Evolutionary conservation across 2,113 vertebrate genomes (phyloP).

Genomic region (Ageneiosus marmoratus): DNA sequence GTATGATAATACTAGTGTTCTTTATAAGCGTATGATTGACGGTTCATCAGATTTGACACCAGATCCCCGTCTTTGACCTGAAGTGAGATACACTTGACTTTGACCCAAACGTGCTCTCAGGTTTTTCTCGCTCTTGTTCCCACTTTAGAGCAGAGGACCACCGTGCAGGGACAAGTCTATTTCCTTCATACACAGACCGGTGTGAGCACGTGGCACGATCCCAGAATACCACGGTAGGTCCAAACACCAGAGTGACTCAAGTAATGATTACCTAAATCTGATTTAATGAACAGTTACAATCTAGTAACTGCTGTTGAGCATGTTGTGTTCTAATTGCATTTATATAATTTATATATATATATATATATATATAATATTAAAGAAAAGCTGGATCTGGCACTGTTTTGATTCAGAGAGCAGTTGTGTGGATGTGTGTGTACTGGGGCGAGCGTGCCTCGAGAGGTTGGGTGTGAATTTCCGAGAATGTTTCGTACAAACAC

Average conservation of each 20-base stretch:
- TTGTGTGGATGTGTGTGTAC: neutral
- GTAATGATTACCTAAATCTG: constrained; percentile 11
- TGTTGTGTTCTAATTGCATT: no score
- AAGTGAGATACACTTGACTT: neutral
- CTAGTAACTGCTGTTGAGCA: no score
- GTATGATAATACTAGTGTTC: neutral
- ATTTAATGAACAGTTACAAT: constrained; percentile 2
- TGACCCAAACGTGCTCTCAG: neutral
- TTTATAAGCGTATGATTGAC: neutral
- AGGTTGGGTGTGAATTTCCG: neutral
- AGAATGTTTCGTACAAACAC: neutral
- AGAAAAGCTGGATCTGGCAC: neutral
- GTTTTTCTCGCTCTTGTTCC: neutral
- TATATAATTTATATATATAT: no score
- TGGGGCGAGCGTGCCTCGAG: neutral
- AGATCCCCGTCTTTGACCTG: neutral
- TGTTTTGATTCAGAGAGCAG: neutral
- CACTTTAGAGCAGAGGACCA: constrained; percentile 85
- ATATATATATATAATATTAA: no score
- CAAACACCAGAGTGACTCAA: neutral
- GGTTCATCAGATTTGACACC: neutral
- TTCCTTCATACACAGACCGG: constrained; percentile 97
- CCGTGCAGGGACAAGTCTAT: constrained; percentile 95
- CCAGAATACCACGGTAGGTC: constrained; percentile 89
- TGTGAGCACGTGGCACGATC: constrained; percentile 97